A percentile compares a stretch with the other conserved stretches of the same genome.
Evolutionary conservation across 1,140 invertebrate genomes (phyloP).

Genomic region (Augochlora pura): DNA sequence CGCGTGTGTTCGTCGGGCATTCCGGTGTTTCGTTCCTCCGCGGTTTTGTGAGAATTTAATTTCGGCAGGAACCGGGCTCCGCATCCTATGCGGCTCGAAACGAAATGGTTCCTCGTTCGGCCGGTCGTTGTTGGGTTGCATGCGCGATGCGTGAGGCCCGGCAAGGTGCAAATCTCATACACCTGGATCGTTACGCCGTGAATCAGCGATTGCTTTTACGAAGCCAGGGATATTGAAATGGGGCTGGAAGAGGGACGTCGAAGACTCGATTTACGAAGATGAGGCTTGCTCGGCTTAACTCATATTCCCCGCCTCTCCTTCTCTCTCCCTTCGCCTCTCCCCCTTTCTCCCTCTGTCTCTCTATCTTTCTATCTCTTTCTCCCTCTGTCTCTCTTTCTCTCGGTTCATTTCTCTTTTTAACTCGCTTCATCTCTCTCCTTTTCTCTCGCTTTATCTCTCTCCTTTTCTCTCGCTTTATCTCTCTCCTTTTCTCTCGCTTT

Average conservation of each 20-base stretch:
- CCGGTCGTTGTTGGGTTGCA: slow-evolving; percentile 31
- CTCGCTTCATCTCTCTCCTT: too few species aligned
- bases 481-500: too few species aligned
- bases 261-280: slow-evolving; percentile 66
- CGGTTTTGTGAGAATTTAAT: slow-evolving; percentile 48
- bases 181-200: slow-evolving; percentile 65
- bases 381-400: too few species aligned
- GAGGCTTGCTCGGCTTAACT: slow-evolving; percentile 61
- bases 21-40: too few species aligned
- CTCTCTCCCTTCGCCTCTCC: too few species aligned
- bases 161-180: slow-evolving; percentile 65
- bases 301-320: slow-evolving; percentile 44
- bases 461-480: too few species aligned
- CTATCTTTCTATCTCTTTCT: too few species aligned
- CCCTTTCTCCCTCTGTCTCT: too few species aligned
- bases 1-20: too few species aligned
- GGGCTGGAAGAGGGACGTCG: slow-evolving; percentile 57
- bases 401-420: too few species aligned
- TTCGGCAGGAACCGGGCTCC: slow-evolving; percentile 41
- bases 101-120: slow-evolving; percentile 46
- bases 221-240: slow-evolving; percentile 63
- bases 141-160: slow-evolving; percentile 64
- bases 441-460: too few species aligned
- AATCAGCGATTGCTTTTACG: slow-evolving; percentile 65
- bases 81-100: slow-evolving; percentile 18